Percentiles rank a stretch among this genome's conserved stretches.
These are phyloP conservation scores for Stictocephala bisonia DNA, from an alignment of 2,888 invertebrate species.

Conservation along the genomic window DNA sequence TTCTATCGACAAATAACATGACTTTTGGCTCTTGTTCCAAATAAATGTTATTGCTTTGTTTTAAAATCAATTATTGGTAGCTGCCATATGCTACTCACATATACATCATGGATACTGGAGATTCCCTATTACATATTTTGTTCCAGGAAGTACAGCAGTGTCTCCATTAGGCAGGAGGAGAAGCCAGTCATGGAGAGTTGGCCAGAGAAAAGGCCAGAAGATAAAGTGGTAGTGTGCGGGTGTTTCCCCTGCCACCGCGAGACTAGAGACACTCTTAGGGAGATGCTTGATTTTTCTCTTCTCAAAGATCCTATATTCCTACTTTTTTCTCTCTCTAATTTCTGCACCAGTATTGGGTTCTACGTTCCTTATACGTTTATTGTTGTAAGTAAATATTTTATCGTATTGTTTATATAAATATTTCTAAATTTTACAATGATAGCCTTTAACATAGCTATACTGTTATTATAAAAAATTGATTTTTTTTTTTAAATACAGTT, in stretches of 20 bases:
- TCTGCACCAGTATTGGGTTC: constrained; percentile 94
- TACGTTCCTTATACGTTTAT: constrained; percentile 93
- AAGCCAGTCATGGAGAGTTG: constrained; percentile 55
- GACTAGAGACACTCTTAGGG: constrained; percentile 76
- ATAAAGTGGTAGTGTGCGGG: constrained; percentile 62
- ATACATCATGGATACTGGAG: too few species aligned
- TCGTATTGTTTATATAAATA: background rate
- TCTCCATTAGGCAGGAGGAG: constrained; percentile 7
- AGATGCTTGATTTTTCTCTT: constrained; percentile 89
- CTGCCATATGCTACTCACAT: too few species aligned
- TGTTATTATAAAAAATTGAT: background rate
- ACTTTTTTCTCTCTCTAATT: constrained; percentile 92
- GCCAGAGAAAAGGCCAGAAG: constrained; percentile 65
- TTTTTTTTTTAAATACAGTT: too few species aligned
- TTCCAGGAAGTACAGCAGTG: constrained; percentile 22
- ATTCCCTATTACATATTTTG: too few species aligned
- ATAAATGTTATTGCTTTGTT: too few species aligned
- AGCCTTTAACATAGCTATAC: too few species aligned
- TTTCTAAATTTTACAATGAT: too few species aligned
- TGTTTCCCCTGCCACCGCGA: constrained; percentile 74
- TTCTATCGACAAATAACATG: too few species aligned
- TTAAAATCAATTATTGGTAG: too few species aligned
- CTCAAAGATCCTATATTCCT: constrained; percentile 88
- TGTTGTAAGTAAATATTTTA: constrained; percentile 66
- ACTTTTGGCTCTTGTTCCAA: too few species aligned